Evolutionary conservation across 2,113 vertebrate species (phyloP).

Genomic region (Triplophysa siluroides): DNA sequence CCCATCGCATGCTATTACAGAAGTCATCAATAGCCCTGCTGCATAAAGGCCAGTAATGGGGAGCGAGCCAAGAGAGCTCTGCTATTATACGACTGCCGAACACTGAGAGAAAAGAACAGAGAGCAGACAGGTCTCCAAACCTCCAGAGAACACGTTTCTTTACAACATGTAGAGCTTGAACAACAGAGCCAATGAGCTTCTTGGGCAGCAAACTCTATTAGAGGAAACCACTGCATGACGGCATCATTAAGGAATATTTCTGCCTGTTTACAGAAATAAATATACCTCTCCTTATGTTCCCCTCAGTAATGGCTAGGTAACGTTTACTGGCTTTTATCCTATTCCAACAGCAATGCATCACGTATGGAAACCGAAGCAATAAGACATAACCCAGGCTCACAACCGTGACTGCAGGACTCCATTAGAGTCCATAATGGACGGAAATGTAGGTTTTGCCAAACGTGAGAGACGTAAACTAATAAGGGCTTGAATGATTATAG

Average conservation of each 20-base stretch:
- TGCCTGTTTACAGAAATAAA: slow-evolving; percentile 69
- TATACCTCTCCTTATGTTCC: slow-evolving; percentile 62
- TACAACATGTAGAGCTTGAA: not conserved
- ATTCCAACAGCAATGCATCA: slow-evolving; percentile 65
- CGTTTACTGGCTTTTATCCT: slow-evolving; percentile 69
- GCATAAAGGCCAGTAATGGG: slow-evolving; percentile 84
- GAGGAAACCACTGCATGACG: slow-evolving; percentile 26
- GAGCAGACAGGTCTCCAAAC: slow-evolving; percentile 26
- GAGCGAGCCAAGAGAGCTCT: slow-evolving; percentile 29
- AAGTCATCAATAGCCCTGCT: slow-evolving; percentile 96
- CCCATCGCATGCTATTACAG: slow-evolving; percentile 97
- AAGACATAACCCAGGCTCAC: slow-evolving; percentile 55
- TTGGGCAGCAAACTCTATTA: not conserved
- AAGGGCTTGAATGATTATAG: not conserved
- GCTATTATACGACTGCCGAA: slow-evolving; percentile 20
- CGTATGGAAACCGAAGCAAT: slow-evolving; percentile 54
- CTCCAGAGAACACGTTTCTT: slow-evolving; percentile 17
- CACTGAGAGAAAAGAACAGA: slow-evolving; percentile 4
- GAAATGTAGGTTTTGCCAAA: not conserved
- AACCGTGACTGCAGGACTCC: slow-evolving; percentile 21
- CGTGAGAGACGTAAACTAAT: slow-evolving; percentile 14
- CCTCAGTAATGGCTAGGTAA: slow-evolving; percentile 64
- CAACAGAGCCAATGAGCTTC: not conserved
- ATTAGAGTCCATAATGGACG: slow-evolving; percentile 28
- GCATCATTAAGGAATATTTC: slow-evolving; percentile 70